Base-by-base conservation (phyloP, 64 coral and sea anemone genomes). In the Montipora sp. region DNA sequence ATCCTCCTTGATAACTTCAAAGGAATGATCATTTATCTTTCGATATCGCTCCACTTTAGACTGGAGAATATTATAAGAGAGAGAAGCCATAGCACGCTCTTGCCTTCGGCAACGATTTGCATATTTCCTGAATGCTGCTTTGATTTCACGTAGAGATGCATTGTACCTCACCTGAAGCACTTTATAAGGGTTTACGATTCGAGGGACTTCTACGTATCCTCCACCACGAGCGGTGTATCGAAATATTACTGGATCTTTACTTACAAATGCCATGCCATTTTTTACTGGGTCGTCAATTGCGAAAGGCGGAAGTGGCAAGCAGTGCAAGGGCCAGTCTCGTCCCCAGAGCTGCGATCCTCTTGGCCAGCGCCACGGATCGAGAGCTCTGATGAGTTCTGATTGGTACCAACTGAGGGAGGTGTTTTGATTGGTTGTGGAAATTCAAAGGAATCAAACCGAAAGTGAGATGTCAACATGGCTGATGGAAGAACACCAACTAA, bases 1-100 rank as follows among this genome's bases (percentile, higher is more conserved):
- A 13, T 19, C 50, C n/a, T 79, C 49, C 27, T 36, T 21, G 0
- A 74, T 77, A 51, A 78, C 12, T 74, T 74, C 71, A 79, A 47
- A 92, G 1, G 24, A 10, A 22, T 72, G 20, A 2, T 48, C 84
- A 2, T n/a, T 51, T 68, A 3, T 75, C 14, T 43, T 49, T 71
- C 73, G 57, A 58, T 87, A 92, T n/a, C 91, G 77, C 15, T 84
- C 51, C 14, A 5, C 80, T 77, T 74, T 55, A 27, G 91, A 92
- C 5, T 72, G 87, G 6, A 92, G 53, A 9, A 92, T 92, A 47
- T 87, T 73, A 22, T 85, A 86, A 58, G 82, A 51, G 46, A 92
- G 19, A 66, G 91, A 92, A 3, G 75, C 83, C 51, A 87, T 16
- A 15, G 73, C 91, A 16, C 91, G 82, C 3, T 79, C 59, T 22